A percentile compares a stretch with the other conserved stretches of the same genome.
phyloP scores from a whole-genome alignment of 1,140 invertebrate species.

The Dendrolimus punctatus region DNA sequence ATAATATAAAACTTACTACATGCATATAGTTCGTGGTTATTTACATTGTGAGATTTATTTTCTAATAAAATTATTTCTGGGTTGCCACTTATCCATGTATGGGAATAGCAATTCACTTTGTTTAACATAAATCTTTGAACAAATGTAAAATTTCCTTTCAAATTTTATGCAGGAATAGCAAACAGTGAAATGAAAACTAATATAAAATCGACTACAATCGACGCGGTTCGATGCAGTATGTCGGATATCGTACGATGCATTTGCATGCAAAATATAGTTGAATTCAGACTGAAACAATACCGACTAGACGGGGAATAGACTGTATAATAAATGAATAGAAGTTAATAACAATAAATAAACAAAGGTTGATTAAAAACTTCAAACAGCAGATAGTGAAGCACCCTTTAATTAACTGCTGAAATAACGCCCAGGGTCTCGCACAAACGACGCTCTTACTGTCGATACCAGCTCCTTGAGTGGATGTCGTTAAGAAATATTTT shows the following conservation, averaged over 20 bases:
- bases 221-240: constrained; percentile 14
- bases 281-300: constrained; percentile 40
- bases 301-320: constrained; percentile 31
- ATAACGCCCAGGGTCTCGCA: no score
- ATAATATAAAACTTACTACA: constrained; percentile 1
- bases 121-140: constrained; percentile 2
- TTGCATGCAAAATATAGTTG: constrained; percentile 41
- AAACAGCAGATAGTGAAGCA: background rate
- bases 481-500: no score
- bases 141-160: constrained; percentile 5
- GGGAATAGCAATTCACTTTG: no score
- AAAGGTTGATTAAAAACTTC: constrained; percentile 1
- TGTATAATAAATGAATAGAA: constrained; percentile 28
- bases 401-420: no score
- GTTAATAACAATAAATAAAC: constrained; percentile 15
- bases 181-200: constrained; percentile 25
- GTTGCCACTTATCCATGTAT: no score
- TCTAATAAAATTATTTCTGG: constrained; percentile 5
- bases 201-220: constrained; percentile 12
- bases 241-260: constrained; percentile 27
- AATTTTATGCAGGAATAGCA: constrained; percentile 12
- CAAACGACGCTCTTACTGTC: no score
- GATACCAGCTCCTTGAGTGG: no score
- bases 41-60: constrained; percentile 3
- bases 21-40: constrained; percentile 1